phyloP scores from a whole-genome alignment of 23 tunicate genomes.

The Trididemnum nubilum region DNA sequence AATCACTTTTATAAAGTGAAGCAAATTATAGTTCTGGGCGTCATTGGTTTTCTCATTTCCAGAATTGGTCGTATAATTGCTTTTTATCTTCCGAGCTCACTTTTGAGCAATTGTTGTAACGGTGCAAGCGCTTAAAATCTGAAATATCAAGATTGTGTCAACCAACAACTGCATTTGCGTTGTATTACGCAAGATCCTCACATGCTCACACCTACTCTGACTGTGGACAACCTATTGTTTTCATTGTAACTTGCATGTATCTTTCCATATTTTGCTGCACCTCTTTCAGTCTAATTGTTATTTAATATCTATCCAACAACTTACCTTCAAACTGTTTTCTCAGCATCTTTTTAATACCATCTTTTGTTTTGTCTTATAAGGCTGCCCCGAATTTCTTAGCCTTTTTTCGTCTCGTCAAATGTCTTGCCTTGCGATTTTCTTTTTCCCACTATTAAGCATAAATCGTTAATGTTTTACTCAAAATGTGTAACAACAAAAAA shows the following conservation, averaged over 20 bases:
- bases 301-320: too few species aligned
- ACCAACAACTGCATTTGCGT: too few species aligned
- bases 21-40: not conserved
- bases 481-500: too few species aligned
- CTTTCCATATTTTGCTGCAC: too few species aligned
- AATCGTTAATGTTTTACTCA: too few species aligned
- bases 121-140: not conserved
- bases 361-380: not conserved
- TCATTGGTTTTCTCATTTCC: not conserved
- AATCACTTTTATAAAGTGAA: not conserved
- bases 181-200: too few species aligned
- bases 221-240: too few species aligned
- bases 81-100: not conserved
- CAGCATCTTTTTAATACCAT: not conserved
- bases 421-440: not conserved
- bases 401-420: not conserved
- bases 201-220: too few species aligned
- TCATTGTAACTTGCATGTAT: too few species aligned
- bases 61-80: not conserved
- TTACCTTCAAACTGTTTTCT: not conserved
- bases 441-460: slow-evolving; percentile 1
- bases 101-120: not conserved
- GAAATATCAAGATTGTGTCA: not conserved
- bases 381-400: not conserved
- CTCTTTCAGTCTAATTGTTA: too few species aligned